Conservation (phyloP, 1,140 invertebrate species). For the Nymphalis io region DNA sequence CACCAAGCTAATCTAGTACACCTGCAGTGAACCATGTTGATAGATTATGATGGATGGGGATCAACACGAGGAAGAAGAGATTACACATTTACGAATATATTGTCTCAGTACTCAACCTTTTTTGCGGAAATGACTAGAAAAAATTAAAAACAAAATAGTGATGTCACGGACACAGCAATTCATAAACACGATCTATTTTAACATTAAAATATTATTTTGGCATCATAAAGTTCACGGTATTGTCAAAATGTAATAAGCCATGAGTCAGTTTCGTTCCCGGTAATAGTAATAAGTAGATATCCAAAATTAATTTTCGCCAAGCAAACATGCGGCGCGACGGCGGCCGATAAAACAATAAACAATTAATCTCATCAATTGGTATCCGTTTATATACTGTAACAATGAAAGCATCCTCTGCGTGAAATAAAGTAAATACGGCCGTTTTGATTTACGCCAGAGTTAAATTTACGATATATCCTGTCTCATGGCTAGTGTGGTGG, state of each 20-base stretch:
- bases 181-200: neutral
- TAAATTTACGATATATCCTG: conserved; percentile 10
- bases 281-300: conserved; percentile 45
- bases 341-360: conserved; percentile 56
- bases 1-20: too few species aligned
- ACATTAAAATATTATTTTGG: conserved; percentile 1
- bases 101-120: too few species aligned
- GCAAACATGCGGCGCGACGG: conserved; percentile 45
- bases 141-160: too few species aligned
- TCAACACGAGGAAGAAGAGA: too few species aligned
- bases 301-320: conserved; percentile 48
- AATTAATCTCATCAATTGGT: conserved; percentile 47
- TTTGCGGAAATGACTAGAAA: too few species aligned
- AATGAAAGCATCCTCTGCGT: conserved; percentile 18
- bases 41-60: too few species aligned
- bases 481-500: neutral
- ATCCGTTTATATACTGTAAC: conserved; percentile 31
- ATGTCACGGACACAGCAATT: neutral
- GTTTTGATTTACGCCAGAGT: conserved; percentile 14
- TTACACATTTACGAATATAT: too few species aligned
- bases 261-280: conserved; percentile 43
- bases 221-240: conserved; percentile 15
- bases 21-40: too few species aligned
- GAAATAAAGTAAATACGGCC: conserved; percentile 21
- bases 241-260: conserved; percentile 29